These are phyloP conservation scores for Eurypyga helias DNA, from an alignment of 2,113 vertebrate species.

Conservation along the genomic window DNA sequence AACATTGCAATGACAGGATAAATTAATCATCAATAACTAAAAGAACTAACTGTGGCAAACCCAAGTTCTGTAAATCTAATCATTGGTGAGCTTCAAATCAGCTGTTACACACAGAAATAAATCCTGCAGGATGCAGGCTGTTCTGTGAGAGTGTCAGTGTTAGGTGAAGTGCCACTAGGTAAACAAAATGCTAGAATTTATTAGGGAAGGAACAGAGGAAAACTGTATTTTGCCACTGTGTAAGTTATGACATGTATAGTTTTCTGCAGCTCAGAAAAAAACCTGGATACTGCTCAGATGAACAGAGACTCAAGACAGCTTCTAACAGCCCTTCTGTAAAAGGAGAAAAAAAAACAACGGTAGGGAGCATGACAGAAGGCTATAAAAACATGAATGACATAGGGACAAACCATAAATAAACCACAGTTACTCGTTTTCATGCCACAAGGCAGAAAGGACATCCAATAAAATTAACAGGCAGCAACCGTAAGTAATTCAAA, in stretches of 20 bases:
- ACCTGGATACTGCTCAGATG: background rate
- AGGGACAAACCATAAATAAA: background rate
- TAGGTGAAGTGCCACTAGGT: background rate
- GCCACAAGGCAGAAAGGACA: background rate
- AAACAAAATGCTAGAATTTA: background rate
- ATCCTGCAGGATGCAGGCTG: background rate
- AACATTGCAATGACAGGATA: background rate
- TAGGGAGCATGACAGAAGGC: background rate
- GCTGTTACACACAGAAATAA: background rate
- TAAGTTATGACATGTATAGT: rapidly evolving
- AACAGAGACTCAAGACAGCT: background rate
- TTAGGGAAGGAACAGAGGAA: background rate
- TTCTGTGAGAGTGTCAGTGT: background rate
- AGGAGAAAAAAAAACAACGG: background rate
- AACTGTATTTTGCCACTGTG: background rate
- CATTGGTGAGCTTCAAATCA: background rate
- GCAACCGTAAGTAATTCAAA: background rate
- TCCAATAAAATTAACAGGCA: background rate
- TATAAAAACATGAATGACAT: background rate
- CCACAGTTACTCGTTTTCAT: background rate
- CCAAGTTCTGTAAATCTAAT: background rate
- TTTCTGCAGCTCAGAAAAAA: background rate
- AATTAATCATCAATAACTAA: background rate
- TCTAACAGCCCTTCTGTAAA: background rate
- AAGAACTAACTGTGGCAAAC: background rate